A percentile compares a stretch with the other conserved stretches of the same genome.
phyloP scores from a whole-genome alignment of 1,140 invertebrate species.

The Apocrypta bakeri region DNA sequence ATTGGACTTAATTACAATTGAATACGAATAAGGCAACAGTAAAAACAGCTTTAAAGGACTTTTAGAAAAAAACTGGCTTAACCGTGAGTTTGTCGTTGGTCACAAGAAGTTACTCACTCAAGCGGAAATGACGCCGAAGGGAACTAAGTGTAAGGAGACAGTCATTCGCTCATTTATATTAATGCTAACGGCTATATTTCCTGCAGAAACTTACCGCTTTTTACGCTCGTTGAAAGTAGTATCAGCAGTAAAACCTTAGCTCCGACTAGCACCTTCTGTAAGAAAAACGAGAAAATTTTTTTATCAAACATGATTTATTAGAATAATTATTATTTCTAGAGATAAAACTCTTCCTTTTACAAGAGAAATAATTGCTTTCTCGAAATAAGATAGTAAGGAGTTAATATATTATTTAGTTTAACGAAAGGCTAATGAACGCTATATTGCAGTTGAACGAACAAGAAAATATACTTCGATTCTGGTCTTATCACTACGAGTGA shows the following conservation, averaged over 20 bases:
- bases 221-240: constrained; percentile 43
- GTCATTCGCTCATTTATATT: constrained; percentile 26
- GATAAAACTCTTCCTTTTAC: neutral
- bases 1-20: no score
- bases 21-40: no score
- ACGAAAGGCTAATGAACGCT: neutral
- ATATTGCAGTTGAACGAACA: neutral
- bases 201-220: constrained; percentile 45
- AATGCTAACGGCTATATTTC: constrained; percentile 21
- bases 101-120: neutral
- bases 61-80: no score
- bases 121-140: constrained; percentile 13
- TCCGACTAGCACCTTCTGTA: constrained; percentile 49
- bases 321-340: neutral
- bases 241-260: constrained; percentile 47
- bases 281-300: constrained; percentile 17
- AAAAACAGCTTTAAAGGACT: no score
- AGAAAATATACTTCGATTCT: no score
- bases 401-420: neutral
- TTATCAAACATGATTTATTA: neutral
- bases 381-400: neutral
- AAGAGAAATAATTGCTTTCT: neutral
- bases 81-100: neutral
- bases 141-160: constrained; percentile 17
- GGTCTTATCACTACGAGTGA: no score